Evolutionary conservation across 2,113 vertebrate genomes (phyloP).

Genomic region (Phrynosoma blainvillii): DNA sequence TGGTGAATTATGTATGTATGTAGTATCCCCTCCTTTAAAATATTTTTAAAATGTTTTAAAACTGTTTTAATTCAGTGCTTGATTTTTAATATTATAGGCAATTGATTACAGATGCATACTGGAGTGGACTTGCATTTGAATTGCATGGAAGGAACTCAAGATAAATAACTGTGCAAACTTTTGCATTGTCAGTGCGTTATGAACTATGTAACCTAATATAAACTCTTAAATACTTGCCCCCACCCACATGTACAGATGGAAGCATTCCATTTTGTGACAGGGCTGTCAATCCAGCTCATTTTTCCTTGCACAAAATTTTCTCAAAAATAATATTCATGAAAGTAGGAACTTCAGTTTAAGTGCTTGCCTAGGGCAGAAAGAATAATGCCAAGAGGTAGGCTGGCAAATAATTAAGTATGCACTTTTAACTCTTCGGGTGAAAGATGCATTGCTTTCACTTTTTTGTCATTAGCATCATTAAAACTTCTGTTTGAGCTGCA

Average conservation of each 20-base stretch:
- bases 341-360: constrained; percentile 62
- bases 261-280: constrained; percentile 57
- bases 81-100: no score
- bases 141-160: not conserved
- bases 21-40: no score
- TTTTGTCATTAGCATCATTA: constrained; percentile 71
- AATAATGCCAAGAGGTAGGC: constrained; percentile 58
- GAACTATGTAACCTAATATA: constrained; percentile 68
- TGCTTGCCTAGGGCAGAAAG: constrained; percentile 63
- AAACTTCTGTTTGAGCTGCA: constrained; percentile 65
- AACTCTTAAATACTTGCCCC: constrained; percentile 56
- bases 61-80: no score
- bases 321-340: constrained; percentile 61
- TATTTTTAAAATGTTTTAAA: no score
- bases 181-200: constrained; percentile 56
- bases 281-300: constrained; percentile 65
- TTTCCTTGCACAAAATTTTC: constrained; percentile 52
- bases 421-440: constrained; percentile 65
- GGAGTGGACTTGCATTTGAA: no score
- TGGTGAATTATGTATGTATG: no score
- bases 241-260: constrained; percentile 58
- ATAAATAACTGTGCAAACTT: constrained; percentile 44
- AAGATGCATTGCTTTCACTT: constrained; percentile 62
- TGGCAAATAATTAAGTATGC: constrained; percentile 66
- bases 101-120: no score